Base-by-base conservation (phyloP, 2,113 vertebrate species). In the Nibea coibor region DNA sequence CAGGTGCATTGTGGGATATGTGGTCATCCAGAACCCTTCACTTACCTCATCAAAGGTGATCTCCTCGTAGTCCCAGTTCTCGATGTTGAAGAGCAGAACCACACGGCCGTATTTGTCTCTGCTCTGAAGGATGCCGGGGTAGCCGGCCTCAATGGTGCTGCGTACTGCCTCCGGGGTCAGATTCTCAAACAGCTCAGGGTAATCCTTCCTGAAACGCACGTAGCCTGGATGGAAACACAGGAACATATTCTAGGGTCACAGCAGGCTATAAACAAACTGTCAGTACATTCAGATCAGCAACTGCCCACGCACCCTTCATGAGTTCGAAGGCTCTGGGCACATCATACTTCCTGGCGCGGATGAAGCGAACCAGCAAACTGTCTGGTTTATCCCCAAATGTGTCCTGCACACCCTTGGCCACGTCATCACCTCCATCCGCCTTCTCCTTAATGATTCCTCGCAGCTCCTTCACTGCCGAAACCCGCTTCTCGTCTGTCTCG, bases 41-140 rank as follows among this genome's bases (percentile, higher is more conserved):
- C 3, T 10, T 35, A 95, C 98, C 97, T 99, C 98, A 22, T 99
- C 97, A 0, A 99, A 99, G 22, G 98, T 99, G 94, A 99, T 97
- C 90, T 99, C 98, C 85, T 99, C 97, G 0, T 96, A 97, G 86
- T 99, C 97, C 98, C 98, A 99, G 95, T 97, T 97, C 94, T 99
- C 97, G 0, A 98, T 98, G 93, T 97, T 99, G 95, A 99, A 99
- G 78, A 99, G 96, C 93, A 99, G 94, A 78, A 99, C 97, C 66
- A 98, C 97, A n/a, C 97, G 96, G 31, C 98, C 98, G 0, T 98
- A 94, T 76, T 97, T 99, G 94, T 99, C 98, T 72, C 98, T 93
- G 83, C 92, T 97, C 82, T 94, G 80, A 65, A 99, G 95, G 89
- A 99, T 96, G 26, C 98, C 97, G 0, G 98, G 98, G 90, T 99